These are phyloP conservation scores for Ia io DNA, from an alignment of 2,113 vertebrate species.

Conservation along the genomic window DNA sequence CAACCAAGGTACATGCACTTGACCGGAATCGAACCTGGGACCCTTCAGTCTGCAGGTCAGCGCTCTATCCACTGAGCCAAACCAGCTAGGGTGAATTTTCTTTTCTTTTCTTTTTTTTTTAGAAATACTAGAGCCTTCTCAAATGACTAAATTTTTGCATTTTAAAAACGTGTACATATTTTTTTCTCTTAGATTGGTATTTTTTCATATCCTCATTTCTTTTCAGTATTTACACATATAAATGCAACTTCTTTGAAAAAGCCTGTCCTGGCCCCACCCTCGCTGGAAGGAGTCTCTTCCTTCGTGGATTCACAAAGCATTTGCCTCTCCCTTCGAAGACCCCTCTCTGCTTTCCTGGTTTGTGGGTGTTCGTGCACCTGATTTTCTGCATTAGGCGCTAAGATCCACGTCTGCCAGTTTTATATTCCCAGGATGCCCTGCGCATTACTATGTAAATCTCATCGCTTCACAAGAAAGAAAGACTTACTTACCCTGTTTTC, in stretches of 20 bases:
- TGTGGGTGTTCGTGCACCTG: not conserved
- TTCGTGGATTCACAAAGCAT: not conserved
- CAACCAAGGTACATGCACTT: too few relatives aligned
- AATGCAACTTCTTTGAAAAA: not conserved
- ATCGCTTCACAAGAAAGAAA: not conserved
- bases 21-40: too few relatives aligned
- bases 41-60: too few relatives aligned
- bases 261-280: not conserved
- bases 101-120: too few relatives aligned
- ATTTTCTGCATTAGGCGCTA: not conserved
- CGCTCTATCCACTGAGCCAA: too few relatives aligned
- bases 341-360: not conserved
- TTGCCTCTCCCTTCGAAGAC: not conserved
- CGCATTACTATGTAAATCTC: not conserved
- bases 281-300: not conserved
- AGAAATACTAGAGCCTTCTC: not conserved
- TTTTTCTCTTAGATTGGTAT: not conserved
- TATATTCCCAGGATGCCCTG: not conserved
- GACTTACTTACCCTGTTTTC: not conserved
- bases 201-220: not conserved
- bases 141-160: not conserved
- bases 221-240: not conserved
- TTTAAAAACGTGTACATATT: slow-evolving; percentile 23
- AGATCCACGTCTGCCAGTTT: not conserved
- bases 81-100: too few relatives aligned